Evolutionary conservation across 1,140 invertebrate species (phyloP).

Genomic region (Paracyclopina nana): DNA sequence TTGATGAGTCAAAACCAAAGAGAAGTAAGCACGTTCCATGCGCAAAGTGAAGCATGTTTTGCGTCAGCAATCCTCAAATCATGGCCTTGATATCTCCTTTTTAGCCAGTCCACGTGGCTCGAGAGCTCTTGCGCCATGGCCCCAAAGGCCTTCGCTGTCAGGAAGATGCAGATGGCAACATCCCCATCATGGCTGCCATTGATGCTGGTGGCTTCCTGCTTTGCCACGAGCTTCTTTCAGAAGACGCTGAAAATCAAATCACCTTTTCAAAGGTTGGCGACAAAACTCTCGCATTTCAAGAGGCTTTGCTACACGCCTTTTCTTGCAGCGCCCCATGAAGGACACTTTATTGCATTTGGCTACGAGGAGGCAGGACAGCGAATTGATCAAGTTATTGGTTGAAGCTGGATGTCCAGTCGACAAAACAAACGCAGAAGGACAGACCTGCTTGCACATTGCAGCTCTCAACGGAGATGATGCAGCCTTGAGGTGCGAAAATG

Average conservation of each 20-base stretch:
- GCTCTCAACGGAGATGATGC: conserved; percentile 85
- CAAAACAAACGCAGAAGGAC: conserved; percentile 70
- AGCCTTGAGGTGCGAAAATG: conserved; percentile 45
- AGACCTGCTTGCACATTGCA: conserved; percentile 79
- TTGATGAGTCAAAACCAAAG: too few relatives aligned
- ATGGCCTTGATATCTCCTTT: too few relatives aligned
- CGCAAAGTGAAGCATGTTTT: too few relatives aligned
- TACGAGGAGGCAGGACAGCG: conserved; percentile 58
- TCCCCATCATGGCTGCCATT: conserved; percentile 74
- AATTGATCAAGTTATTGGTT: conserved; percentile 70
- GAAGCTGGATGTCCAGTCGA: conserved; percentile 80
- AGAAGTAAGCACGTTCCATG: too few relatives aligned
- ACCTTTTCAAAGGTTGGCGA: conserved; percentile 38
- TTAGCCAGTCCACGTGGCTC: not conserved
- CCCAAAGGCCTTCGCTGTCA: conserved; percentile 5
- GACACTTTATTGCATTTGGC: conserved; percentile 82
- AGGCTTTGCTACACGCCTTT: not conserved
- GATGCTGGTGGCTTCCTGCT: conserved; percentile 81
- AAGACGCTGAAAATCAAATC: conserved; percentile 49
- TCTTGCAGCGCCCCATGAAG: conserved; percentile 10
- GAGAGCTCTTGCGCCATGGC: not conserved
- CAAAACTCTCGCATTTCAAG: not conserved
- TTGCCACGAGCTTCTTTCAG: conserved; percentile 61
- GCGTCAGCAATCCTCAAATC: too few relatives aligned
- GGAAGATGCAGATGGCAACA: conserved; percentile 44